A percentile compares a stretch with the other conserved stretches of the same genome.
phyloP scores from a whole-genome alignment of 2,888 invertebrate species.

The Nemoura dubitans region DNA sequence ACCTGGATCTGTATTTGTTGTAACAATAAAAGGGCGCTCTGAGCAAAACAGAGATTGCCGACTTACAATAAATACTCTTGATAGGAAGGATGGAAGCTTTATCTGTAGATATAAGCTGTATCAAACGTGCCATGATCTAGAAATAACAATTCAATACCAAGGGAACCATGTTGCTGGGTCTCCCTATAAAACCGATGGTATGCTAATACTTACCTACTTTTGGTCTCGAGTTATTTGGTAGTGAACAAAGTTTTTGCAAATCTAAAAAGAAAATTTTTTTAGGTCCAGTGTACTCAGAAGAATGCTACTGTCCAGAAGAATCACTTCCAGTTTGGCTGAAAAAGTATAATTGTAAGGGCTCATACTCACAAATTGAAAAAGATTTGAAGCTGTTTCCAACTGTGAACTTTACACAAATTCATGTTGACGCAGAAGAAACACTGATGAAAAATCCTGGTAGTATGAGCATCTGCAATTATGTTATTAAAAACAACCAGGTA shows the following conservation, averaged over 20 bases:
- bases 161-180: slow-evolving; percentile 70
- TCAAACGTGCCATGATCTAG: slow-evolving; percentile 76
- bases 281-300: slow-evolving; percentile 80
- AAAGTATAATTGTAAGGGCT: slow-evolving; percentile 70
- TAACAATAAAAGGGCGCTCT: slow-evolving; percentile 67
- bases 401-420: slow-evolving; percentile 75
- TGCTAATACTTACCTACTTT: slow-evolving; percentile 42
- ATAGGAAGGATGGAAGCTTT: slow-evolving; percentile 84
- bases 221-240: neutral
- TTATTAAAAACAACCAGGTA: slow-evolving; percentile 80
- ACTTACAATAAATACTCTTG: slow-evolving; percentile 78
- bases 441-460: slow-evolving; percentile 80
- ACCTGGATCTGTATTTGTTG: slow-evolving; percentile 61
- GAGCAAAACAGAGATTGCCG: slow-evolving; percentile 69
- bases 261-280: slow-evolving; percentile 52
- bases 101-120: slow-evolving; percentile 84
- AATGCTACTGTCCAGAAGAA: slow-evolving; percentile 81
- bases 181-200: slow-evolving; percentile 73
- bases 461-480: slow-evolving; percentile 90
- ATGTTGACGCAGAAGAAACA: slow-evolving; percentile 71
- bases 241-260: neutral
- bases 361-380: slow-evolving; percentile 74
- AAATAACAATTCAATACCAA: slow-evolving; percentile 73
- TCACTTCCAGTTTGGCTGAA: slow-evolving; percentile 72
- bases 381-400: slow-evolving; percentile 75